Conservation (phyloP, 1,140 invertebrate genomes). For the Drosophila grimshawi region DNA sequence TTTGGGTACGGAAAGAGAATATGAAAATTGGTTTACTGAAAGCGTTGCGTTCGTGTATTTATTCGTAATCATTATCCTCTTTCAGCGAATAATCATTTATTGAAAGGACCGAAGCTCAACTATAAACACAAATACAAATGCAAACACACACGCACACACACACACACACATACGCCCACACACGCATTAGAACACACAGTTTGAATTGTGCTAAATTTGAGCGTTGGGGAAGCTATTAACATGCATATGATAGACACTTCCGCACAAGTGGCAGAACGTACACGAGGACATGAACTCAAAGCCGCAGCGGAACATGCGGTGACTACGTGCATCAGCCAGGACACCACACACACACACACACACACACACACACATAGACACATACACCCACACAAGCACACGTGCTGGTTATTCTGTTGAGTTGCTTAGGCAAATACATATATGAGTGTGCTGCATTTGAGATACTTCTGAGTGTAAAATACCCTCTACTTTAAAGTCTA, state of each 20-base stretch:
- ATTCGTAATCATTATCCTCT: conserved; percentile 15
- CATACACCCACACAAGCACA: conserved; percentile 15
- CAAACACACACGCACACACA: background rate
- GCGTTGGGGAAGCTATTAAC: conserved; percentile 65
- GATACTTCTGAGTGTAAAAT: conserved; percentile 30
- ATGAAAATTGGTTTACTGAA: conserved; percentile 14
- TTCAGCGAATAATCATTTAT: background rate
- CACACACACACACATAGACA: conserved; percentile 2
- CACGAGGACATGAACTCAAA: conserved; percentile 44
- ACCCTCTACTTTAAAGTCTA: conserved; percentile 5
- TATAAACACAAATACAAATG: conserved; percentile 3
- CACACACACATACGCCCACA: conserved; percentile 5
- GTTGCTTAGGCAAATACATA: conserved; percentile 21
- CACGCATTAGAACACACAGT: background rate
- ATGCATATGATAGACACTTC: conserved; percentile 82
- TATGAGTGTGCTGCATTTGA: conserved; percentile 15
- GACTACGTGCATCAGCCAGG: conserved; percentile 60
- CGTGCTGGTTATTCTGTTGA: conserved; percentile 40
- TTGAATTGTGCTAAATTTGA: conserved; percentile 17
- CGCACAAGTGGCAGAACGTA: conserved; percentile 66
- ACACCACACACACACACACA: conserved; percentile 29
- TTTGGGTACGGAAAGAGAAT: background rate
- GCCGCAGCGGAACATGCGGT: conserved; percentile 62
- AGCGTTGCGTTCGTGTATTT: conserved; percentile 18
- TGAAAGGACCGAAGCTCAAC: conserved; percentile 13